Percentiles rank a stretch among this genome's conserved stretches.
phyloP scores from a whole-genome alignment of 2,113 vertebrate genomes.

The Leptosomus discolor region DNA sequence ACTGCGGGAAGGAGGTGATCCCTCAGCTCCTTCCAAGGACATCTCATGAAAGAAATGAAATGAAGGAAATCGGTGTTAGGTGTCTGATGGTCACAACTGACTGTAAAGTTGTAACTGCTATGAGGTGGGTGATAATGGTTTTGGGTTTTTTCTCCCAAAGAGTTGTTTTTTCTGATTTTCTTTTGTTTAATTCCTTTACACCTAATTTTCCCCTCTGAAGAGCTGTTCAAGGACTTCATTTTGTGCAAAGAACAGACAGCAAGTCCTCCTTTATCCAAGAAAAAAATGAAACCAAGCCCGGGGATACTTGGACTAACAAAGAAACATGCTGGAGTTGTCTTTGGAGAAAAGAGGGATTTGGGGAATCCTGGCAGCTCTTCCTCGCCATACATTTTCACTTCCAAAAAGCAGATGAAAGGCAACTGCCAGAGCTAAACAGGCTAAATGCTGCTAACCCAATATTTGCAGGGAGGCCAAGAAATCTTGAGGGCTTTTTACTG shows the following conservation, averaged over 20 bases:
- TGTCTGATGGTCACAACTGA: not conserved
- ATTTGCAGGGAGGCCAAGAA: not conserved
- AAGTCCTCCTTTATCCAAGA: not conserved
- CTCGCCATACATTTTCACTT: not conserved
- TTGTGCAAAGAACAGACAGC: not conserved
- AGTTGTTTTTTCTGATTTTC: not conserved
- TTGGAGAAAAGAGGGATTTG: constrained; percentile 6
- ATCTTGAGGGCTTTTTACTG: not conserved
- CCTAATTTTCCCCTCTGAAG: not conserved
- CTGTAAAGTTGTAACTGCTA: not conserved
- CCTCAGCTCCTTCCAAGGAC: not conserved
- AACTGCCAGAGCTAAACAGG: not conserved
- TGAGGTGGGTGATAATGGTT: accelerated
- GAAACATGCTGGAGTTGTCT: not conserved
- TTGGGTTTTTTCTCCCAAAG: not conserved
- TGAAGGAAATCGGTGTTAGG: not conserved
- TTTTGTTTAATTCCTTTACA: not conserved
- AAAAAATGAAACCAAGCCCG: not conserved
- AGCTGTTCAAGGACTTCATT: not conserved
- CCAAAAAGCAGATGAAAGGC: constrained; percentile 24
- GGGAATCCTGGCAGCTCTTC: not conserved
- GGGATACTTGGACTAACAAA: not conserved
- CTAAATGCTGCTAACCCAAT: not conserved
- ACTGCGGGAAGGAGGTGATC: not conserved
- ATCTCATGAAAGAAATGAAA: not conserved